Evolutionary conservation across 2,797 vertebrate species (phyloP).

Genomic region (Botia kubotai): DNA sequence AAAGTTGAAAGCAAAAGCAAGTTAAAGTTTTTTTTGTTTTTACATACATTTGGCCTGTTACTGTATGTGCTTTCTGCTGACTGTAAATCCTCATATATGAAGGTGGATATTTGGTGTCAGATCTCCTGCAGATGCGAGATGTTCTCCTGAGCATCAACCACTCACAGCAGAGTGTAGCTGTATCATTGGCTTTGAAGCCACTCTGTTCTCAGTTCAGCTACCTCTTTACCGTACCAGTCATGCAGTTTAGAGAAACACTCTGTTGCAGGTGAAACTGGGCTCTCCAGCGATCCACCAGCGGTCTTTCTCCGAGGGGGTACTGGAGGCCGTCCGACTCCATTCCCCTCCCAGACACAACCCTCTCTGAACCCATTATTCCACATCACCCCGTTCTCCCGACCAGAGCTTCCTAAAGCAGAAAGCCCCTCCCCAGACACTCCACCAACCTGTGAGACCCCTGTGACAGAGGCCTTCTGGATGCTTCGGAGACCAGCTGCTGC

Average conservation of each 20-base stretch:
- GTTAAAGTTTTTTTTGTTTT: too few relatives aligned
- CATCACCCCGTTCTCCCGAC: constrained; percentile 82
- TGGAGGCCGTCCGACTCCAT: constrained; percentile 73
- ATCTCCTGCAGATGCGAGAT: neutral
- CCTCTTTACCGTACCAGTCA: constrained; percentile 85
- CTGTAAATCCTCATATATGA: neutral
- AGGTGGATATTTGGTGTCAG: neutral
- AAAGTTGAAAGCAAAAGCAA: too few relatives aligned
- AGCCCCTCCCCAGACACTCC: neutral
- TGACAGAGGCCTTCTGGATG: neutral
- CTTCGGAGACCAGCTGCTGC: neutral
- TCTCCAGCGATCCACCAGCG: constrained; percentile 65
- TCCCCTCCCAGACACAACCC: constrained; percentile 67
- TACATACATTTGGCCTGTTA: neutral
- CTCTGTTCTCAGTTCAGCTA: constrained; percentile 79
- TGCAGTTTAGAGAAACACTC: constrained; percentile 87
- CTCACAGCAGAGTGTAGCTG: neutral
- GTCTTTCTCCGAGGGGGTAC: constrained; percentile 80
- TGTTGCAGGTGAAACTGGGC: constrained; percentile 67
- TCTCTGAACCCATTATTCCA: constrained; percentile 80
- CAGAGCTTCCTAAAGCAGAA: constrained; percentile 39
- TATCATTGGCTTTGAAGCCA: constrained; percentile 83
- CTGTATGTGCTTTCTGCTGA: neutral
- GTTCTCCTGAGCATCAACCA: neutral
- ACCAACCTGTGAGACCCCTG: neutral